These are phyloP conservation scores for Cheirogaleus major DNA, from an alignment of 2,797 vertebrate genomes.

Conservation along the genomic window DNA sequence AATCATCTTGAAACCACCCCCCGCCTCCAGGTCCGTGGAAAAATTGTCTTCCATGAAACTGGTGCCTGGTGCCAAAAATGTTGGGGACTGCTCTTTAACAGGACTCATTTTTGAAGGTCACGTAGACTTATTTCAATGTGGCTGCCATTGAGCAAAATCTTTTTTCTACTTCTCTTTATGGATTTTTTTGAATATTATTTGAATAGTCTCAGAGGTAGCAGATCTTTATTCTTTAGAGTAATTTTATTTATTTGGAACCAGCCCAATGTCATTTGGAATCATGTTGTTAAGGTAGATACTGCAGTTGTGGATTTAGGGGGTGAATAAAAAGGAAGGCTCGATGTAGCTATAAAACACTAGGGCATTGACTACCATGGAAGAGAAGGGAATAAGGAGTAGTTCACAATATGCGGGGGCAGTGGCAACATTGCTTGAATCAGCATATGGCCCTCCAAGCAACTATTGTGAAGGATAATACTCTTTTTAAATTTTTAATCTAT, in stretches of 20 bases:
- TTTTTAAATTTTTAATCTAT: background rate
- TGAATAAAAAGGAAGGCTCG: background rate
- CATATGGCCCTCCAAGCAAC: background rate
- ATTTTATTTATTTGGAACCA: constrained; percentile 44
- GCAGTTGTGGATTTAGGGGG: background rate
- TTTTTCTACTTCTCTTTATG: background rate
- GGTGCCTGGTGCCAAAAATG: too few species aligned
- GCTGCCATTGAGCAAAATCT: background rate
- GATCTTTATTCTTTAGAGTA: background rate
- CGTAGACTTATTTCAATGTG: background rate
- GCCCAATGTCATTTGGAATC: background rate
- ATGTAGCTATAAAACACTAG: background rate
- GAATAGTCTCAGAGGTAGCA: background rate
- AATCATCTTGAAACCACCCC: too few species aligned
- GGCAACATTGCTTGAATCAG: background rate
- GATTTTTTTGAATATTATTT: constrained; percentile 6
- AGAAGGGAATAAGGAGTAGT: background rate
- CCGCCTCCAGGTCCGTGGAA: too few species aligned
- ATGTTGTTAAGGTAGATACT: background rate
- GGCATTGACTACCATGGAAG: background rate
- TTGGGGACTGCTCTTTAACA: background rate
- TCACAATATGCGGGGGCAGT: background rate
- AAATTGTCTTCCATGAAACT: too few species aligned
- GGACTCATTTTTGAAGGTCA: background rate
- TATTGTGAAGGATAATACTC: background rate